Evolutionary conservation across 92 coral and sea anemone genomes (phyloP), one percentile per base, ranked within the genome.

Genomic region (Desmophyllum pertusum): DNA sequence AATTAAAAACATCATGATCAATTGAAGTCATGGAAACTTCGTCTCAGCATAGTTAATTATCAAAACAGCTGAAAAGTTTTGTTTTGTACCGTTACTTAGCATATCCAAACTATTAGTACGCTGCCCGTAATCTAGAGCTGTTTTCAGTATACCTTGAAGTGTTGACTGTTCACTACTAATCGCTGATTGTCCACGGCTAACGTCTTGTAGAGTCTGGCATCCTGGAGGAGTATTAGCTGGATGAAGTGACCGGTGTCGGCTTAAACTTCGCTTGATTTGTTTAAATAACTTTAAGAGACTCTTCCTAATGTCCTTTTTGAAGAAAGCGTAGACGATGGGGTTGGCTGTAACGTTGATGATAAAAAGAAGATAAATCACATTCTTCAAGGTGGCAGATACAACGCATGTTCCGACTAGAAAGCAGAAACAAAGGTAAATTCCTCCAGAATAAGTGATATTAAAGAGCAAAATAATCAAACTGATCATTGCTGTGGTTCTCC

Each of bases 251-350:
- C 10, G 48, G 48, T 7, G 10, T 71, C 40, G 9, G 18, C 6
- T 71, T 41, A 42, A n/a, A 0, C 35, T 3, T 42, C 11, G 41
- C 18, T 10, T 75, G 48, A 14, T 7, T 43, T 43, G 7, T 43
- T 52, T 75, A 14, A 57, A 23, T n/a, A 55, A 23, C n/a, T 25
- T 37, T 4, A 23, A 19, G 6, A 59, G 18, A 13, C 18, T 31
- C 30, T 29, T 78, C 41, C 29, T 78, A 5, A 78, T 78, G 39
- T 78, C 83, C 30, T 64, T 78, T 63, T 78, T 78, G 43, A 61
- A 64, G 19, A 78, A 61, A 18, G 83, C 83, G 59, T 78, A 62
- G 5, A 41, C 73, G 14, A 78, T 6, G 38, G 83, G 83, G 29
- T 78, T 78, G 27, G 72, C 83, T 0, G 73, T 10, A 29, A 39